Conservation (phyloP, 2,113 vertebrate species). For the Lamprologus tigripictilis region DNA sequence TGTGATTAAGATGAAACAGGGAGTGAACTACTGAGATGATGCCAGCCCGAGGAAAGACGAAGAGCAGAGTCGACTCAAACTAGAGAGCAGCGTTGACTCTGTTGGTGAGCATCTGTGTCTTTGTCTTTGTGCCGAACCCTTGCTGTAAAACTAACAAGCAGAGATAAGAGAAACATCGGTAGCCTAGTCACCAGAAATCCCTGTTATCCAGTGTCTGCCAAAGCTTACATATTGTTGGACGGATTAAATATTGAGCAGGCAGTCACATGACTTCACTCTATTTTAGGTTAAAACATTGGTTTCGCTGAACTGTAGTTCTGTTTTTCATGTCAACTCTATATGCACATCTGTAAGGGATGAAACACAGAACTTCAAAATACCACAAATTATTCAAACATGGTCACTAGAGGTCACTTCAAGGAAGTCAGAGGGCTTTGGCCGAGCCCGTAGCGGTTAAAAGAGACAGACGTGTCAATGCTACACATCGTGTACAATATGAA, state of each 20-base stretch:
- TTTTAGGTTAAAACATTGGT: neutral
- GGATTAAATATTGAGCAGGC: neutral
- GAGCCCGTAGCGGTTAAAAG: neutral
- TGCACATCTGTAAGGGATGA: neutral
- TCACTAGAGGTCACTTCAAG: neutral
- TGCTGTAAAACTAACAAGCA: neutral
- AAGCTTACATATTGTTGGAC: neutral
- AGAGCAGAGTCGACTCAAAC: neutral
- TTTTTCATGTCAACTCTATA: neutral
- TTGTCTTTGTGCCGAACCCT: neutral
- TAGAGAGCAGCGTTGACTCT: neutral
- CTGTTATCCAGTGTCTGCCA: neutral
- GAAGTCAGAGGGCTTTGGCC: neutral
- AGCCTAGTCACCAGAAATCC: neutral
- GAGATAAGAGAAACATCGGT: neutral
- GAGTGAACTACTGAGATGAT: conserved; percentile 23
- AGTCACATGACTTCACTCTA: neutral
- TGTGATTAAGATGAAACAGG: conserved; percentile 30
- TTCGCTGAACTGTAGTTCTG: neutral
- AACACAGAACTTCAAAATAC: neutral
- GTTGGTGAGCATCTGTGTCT: neutral
- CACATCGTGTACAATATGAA: conserved; percentile 31
- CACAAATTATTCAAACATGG: neutral
- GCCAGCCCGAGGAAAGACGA: neutral
- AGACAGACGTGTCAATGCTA: neutral